Evolutionary conservation across 2,888 invertebrate genomes (phyloP).

Genomic region (Drosophila falleni): DNA sequence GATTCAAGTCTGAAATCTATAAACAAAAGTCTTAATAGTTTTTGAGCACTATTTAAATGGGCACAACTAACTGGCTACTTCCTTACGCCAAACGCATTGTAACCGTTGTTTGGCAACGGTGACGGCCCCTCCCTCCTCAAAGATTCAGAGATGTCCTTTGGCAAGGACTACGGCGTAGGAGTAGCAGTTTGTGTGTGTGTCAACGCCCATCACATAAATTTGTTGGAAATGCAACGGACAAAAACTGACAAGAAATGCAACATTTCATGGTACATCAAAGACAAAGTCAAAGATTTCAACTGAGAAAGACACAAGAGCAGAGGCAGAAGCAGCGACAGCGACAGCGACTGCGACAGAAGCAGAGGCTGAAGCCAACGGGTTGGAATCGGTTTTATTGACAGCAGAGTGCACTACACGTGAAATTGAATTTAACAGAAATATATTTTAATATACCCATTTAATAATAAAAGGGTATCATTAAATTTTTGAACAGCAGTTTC

Average conservation of each 20-base stretch:
- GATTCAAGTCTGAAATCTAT: constrained; percentile 16
- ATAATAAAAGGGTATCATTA: no score
- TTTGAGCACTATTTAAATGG: constrained; percentile 73
- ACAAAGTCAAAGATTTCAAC: constrained; percentile 30
- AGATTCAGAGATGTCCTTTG: constrained; percentile 1
- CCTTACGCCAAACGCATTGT: constrained; percentile 78
- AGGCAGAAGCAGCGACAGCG: neutral
- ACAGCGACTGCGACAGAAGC: neutral
- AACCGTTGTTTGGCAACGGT: constrained; percentile 51
- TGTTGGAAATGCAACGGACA: constrained; percentile 45
- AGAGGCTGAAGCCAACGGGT: constrained; percentile 19
- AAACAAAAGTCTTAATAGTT: constrained; percentile 30
- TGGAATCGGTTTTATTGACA: constrained; percentile 16
- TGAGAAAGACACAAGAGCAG: neutral
- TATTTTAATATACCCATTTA: no score
- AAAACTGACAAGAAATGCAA: constrained; percentile 49
- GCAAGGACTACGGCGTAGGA: constrained; percentile 22
- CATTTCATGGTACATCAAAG: constrained; percentile 70
- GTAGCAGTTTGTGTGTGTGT: constrained; percentile 51
- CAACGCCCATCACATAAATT: constrained; percentile 56
- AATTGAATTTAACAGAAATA: neutral
- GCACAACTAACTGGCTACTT: constrained; percentile 81
- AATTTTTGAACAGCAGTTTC: no score
- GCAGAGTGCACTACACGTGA: constrained; percentile 23
- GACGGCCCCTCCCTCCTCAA: constrained; percentile 35